Conservation (phyloP, 2,113 vertebrate genomes). For the Notiomystis cincta region DNA sequence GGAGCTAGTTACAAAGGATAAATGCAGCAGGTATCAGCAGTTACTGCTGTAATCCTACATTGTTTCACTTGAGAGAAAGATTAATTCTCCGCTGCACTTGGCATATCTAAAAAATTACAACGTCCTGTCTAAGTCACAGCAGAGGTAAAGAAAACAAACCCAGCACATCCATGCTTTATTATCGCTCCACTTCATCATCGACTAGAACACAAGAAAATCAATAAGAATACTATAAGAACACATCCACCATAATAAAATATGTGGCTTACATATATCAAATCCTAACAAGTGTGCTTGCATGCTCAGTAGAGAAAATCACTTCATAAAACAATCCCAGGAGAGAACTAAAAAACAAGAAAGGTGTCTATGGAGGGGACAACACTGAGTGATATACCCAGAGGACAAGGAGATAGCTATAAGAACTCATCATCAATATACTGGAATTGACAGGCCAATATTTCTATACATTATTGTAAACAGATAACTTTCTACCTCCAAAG, state of each 20-base stretch:
- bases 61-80: not conserved
- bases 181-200: conserved; percentile 38
- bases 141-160: conserved; percentile 41
- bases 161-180: conserved; percentile 10
- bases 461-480: not conserved
- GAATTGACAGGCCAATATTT: not conserved
- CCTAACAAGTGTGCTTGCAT: conserved; percentile 48
- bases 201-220: conserved; percentile 45
- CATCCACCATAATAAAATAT: conserved; percentile 49
- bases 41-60: not conserved
- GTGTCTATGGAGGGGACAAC: not conserved
- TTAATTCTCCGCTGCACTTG: not conserved
- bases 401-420: not conserved
- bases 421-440: not conserved
- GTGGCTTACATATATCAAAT: conserved; percentile 54
- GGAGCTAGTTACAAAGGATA: not conserved
- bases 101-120: conserved; percentile 10
- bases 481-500: not conserved
- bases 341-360: not conserved
- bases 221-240: conserved; percentile 36
- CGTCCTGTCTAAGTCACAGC: not conserved
- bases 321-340: conserved; percentile 39
- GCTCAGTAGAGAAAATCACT: conserved; percentile 37
- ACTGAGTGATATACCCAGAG: not conserved
- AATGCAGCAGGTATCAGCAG: not conserved